Conservation (phyloP, 1,140 invertebrate species). For the Dendroctonus ponderosae region DNA sequence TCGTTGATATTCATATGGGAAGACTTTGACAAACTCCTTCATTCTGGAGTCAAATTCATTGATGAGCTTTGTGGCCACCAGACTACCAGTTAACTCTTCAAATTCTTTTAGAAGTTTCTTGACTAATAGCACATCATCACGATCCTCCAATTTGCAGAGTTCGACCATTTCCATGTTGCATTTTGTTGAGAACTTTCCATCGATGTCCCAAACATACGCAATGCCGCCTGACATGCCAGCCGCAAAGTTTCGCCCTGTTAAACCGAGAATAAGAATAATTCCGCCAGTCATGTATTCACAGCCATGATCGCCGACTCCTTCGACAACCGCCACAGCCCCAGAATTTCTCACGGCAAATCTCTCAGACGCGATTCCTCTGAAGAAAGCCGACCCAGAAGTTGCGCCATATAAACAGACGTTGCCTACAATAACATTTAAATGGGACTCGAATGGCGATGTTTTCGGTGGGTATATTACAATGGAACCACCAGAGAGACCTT, state of each 20-base stretch:
- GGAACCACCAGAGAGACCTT: constrained; percentile 84
- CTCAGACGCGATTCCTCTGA: constrained; percentile 95
- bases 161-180: constrained; percentile 93
- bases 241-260: constrained; percentile 93
- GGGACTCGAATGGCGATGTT: constrained; percentile 78
- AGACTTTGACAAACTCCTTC: constrained; percentile 91
- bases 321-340: constrained; percentile 86
- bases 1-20: constrained; percentile 95
- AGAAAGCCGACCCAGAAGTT: constrained; percentile 90
- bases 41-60: constrained; percentile 78
- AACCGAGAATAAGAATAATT: constrained; percentile 83
- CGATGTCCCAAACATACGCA: constrained; percentile 91
- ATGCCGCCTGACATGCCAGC: constrained; percentile 82
- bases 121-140: constrained; percentile 80
- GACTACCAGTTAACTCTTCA: constrained; percentile 83
- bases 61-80: constrained; percentile 78
- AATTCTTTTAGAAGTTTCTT: constrained; percentile 84
- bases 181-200: constrained; percentile 79
- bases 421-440: constrained; percentile 95
- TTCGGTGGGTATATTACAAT: constrained; percentile 93
- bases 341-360: constrained; percentile 98
- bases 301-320: constrained; percentile 96
- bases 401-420: constrained; percentile 99
- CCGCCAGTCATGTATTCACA: constrained; percentile 99
- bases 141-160: constrained; percentile 72